Evolutionary conservation across 2,113 vertebrate species (phyloP).

Genomic region (Oplegnathus fasciatus): DNA sequence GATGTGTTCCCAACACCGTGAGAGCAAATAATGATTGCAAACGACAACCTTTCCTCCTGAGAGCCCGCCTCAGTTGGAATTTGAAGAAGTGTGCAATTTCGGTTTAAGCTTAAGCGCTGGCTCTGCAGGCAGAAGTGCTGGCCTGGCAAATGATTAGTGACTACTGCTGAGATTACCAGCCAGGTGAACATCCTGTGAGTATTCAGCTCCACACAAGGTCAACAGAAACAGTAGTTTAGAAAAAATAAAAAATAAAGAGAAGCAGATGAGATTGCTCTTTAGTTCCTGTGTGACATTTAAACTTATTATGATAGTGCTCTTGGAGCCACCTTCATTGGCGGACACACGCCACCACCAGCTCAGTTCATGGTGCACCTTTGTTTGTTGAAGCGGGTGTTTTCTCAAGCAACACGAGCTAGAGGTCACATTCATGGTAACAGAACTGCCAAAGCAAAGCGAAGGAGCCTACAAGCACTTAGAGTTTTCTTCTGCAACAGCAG

Average conservation of each 20-base stretch:
- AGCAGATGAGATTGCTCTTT: constrained; percentile 5
- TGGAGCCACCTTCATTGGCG: constrained; percentile 26
- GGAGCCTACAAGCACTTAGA: background rate
- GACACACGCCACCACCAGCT: background rate
- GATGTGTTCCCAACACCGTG: background rate
- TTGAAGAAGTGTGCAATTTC: constrained; percentile 15
- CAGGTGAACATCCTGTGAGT: constrained; percentile 29
- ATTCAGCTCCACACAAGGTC: constrained; percentile 46
- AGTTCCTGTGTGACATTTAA: constrained; percentile 39
- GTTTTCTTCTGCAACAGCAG: constrained; percentile 23
- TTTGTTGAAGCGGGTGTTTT: constrained; percentile 54
- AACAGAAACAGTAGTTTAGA: constrained; percentile 9
- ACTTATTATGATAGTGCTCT: constrained; percentile 21
- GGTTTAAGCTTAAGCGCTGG: constrained; percentile 14
- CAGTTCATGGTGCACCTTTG: constrained; percentile 36
- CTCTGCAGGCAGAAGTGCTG: constrained; percentile 14
- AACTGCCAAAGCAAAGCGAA: background rate
- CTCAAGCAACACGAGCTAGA: constrained; percentile 57
- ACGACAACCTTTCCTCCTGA: constrained; percentile 35
- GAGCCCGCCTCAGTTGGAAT: constrained; percentile 14
- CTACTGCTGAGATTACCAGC: constrained; percentile 31
- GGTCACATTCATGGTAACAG: constrained; percentile 42
- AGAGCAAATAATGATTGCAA: background rate
- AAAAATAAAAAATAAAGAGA: background rate
- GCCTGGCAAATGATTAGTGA: constrained; percentile 45